phyloP scores from a whole-genome alignment of 2,797 vertebrate species.

The Erethizon dorsatum region DNA sequence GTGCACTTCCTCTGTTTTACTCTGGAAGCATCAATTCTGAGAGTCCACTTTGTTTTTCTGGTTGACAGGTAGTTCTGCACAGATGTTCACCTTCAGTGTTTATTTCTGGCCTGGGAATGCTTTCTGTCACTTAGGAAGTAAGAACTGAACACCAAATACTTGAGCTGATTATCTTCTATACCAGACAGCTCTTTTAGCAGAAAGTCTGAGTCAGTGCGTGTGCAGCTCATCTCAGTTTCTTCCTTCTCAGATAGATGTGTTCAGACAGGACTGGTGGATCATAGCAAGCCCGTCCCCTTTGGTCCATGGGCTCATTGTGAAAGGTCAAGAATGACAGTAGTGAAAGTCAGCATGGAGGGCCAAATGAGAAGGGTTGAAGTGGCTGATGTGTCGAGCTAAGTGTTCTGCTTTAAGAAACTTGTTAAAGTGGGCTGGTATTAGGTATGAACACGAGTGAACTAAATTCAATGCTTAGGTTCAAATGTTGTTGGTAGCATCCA shows the following conservation, averaged over 20 bases:
- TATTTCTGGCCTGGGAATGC: not conserved
- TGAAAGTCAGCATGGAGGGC: not conserved
- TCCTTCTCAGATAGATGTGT: not conserved
- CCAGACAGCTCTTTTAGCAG: not conserved
- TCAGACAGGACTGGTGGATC: not conserved
- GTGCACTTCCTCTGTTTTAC: not conserved
- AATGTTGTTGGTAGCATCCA: not conserved
- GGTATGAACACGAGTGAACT: not conserved
- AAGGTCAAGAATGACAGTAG: constrained; percentile 31
- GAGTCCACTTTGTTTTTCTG: not conserved
- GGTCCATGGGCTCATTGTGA: not conserved
- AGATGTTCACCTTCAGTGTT: not conserved
- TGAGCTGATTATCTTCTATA: not conserved
- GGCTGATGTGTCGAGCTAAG: not conserved
- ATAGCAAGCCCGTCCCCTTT: not conserved
- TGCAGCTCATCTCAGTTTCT: not conserved
- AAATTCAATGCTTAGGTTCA: constrained; percentile 52
- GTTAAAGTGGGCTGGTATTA: not conserved
- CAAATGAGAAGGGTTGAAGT: not conserved
- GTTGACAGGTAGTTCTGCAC: not conserved
- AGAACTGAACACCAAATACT: not conserved
- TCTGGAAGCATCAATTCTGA: not conserved
- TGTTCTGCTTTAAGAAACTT: constrained; percentile 8
- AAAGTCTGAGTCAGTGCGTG: not conserved
- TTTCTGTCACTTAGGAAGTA: not conserved